Evolutionary conservation across 2,888 invertebrate species (phyloP).

Genomic region (Digitonthophagus gazella): DNA sequence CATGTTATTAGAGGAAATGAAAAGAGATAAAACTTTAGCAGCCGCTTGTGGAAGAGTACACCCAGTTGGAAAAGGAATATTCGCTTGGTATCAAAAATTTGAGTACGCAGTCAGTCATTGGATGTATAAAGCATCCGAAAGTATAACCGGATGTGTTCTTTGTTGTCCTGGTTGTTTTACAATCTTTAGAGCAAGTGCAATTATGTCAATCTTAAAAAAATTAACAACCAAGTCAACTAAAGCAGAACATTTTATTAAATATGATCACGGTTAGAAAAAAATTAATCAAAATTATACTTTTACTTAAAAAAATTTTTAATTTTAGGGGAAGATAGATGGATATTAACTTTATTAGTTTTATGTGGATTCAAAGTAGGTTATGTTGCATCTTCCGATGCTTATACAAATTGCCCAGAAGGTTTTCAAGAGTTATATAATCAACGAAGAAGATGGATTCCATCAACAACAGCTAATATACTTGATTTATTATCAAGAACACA

Average conservation of each 20-base stretch:
- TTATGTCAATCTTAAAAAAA: conserved; percentile 88
- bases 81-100: conserved; percentile 62
- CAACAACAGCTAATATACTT: conserved; percentile 92
- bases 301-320: too few relatives aligned
- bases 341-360: conserved; percentile 88
- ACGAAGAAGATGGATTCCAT: conserved; percentile 94
- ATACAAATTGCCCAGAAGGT: conserved; percentile 90
- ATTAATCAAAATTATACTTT: too few relatives aligned
- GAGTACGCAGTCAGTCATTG: conserved; percentile 92
- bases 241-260: conserved; percentile 84
- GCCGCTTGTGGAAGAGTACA: conserved; percentile 90
- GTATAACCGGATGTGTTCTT: conserved; percentile 84
- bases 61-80: conserved; percentile 68
- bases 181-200: conserved; percentile 80
- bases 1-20: conserved; percentile 80
- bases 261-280: conserved; percentile 69
- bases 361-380: conserved; percentile 91
- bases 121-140: conserved; percentile 90
- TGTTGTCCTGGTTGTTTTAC: conserved; percentile 93
- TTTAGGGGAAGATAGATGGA: conserved; percentile 81
- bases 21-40: conserved; percentile 73
- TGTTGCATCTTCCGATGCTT: conserved; percentile 92
- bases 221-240: conserved; percentile 78
- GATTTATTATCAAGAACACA: conserved; percentile 80
- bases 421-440: conserved; percentile 95